Conservation (phyloP, 1,140 invertebrate species). For the Rhysida immarginata region DNA sequence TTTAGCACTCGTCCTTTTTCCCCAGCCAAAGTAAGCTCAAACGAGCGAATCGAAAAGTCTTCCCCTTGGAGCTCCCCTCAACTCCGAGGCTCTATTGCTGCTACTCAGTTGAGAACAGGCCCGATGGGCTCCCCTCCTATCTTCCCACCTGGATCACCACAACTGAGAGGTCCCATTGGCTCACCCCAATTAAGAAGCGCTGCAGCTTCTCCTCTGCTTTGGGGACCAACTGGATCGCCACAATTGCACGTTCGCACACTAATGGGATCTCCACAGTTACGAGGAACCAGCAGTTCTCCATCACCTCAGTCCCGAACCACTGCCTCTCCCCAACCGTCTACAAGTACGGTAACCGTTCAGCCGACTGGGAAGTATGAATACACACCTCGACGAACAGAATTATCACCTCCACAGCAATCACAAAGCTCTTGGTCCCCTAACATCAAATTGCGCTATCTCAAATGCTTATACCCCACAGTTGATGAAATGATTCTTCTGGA, state of each 20-base stretch:
- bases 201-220: neutral
- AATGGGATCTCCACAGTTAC: neutral
- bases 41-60: neutral
- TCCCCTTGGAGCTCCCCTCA: conserved; percentile 1
- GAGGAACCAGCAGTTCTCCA: neutral
- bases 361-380: neutral
- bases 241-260: neutral
- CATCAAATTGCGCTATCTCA: conserved; percentile 7
- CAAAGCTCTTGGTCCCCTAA: conserved; percentile 9
- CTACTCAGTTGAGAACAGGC: neutral
- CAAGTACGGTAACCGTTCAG: neutral
- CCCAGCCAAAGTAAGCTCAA: conserved; percentile 1
- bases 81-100: neutral
- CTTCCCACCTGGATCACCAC: neutral
- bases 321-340: neutral
- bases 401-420: neutral
- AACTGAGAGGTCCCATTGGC: neutral
- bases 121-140: neutral
- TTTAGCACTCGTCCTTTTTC: conserved; percentile 3
- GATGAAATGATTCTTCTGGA: conserved; percentile 10
- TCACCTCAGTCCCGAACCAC: neutral
- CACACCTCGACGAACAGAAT: neutral
- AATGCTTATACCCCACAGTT: conserved; percentile 4
- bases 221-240: neutral
- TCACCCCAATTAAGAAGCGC: neutral